phyloP scores from a whole-genome alignment of 2,888 invertebrate genomes.

The Alloplasta piceator region DNA sequence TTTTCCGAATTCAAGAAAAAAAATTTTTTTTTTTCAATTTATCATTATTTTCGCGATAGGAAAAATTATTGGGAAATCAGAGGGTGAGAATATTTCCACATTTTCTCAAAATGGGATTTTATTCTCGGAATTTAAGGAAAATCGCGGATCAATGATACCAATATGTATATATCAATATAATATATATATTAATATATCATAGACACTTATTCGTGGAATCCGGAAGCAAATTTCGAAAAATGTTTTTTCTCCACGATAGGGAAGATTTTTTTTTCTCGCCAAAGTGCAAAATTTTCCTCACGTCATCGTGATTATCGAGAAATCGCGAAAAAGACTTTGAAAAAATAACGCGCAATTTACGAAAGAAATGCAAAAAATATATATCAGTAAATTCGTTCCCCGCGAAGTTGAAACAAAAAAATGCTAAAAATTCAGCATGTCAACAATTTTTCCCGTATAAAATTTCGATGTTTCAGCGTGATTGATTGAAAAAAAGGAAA shows the following conservation, averaged over 20 bases:
- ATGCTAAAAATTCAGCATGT: conserved; percentile 49
- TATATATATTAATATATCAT: conserved; percentile 58
- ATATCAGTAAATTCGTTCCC: neutral
- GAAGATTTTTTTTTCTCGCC: no score
- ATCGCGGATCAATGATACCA: neutral
- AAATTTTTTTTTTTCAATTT: neutral
- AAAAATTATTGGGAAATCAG: conserved; percentile 33
- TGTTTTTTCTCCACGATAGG: conserved; percentile 18
- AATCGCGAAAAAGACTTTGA: no score
- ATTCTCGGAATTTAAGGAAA: conserved; percentile 10
- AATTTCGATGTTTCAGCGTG: conserved; percentile 53
- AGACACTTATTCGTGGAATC: conserved; percentile 64
- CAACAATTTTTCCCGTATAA: conserved; percentile 28
- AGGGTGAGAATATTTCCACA: neutral
- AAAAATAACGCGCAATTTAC: no score
- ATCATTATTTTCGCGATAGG: conserved; percentile 5
- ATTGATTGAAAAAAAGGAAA: conserved; percentile 26
- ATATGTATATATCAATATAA: conserved; percentile 2
- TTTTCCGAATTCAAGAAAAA: conserved; percentile 57
- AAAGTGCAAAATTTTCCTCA: no score
- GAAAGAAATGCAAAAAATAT: neutral
- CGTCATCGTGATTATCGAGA: no score
- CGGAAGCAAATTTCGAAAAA: conserved; percentile 76
- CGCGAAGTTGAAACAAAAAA: conserved; percentile 27
- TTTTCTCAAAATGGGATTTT: neutral